Evolutionary conservation across 2,888 invertebrate genomes (phyloP), one percentile per base, ranked within the genome.

Genomic region (Hydriomena furcata): DNA sequence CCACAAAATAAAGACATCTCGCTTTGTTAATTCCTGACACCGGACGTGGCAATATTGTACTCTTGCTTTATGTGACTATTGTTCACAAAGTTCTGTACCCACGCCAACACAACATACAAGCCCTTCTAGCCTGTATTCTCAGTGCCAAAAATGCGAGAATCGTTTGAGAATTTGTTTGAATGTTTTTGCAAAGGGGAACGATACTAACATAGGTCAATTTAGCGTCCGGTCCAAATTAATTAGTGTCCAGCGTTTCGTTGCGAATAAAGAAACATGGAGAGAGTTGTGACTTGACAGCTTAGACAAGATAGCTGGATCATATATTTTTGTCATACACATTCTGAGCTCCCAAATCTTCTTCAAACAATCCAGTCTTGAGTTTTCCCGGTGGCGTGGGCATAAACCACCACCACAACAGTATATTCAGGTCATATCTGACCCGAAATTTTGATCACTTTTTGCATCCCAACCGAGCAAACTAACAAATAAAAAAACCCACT

Each of bases 191-290:
- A 24, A 17, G 7, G 24, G 12, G 13, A 34, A 32, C 47, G 30
- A 55, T 56, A 60, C 47, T 70, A 67, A 66, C 73, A 69, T 69
- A 76, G 81, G 80, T 81, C 79, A 83, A 79, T 79, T 82, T 69
- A 61, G 71, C 57, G 68, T 70, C 73, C 72, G 74, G 68, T 61
- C 68, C 56, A 77, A 80, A 82, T 81, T 82, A 86, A 84, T 82
- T 82, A 78, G 72, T 68, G 71, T 69, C 69, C 67, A 69, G 67
- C 74, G 69, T 78, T 81, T 78, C 56, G 79, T 78, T 77, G 76
- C 54, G 61, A 43, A 34, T 38, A 11, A 38, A 50, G 12, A 23
- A 58, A 31, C 21, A 32, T 7, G 17, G 30, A 30, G 17, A 10
- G n/a, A n/a, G 21, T 20, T 34, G 10, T 37, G 6, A n/a, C n/a